Evolutionary conservation across 2,888 invertebrate species (phyloP).

Genomic region (Dicyrtoma fusca): DNA sequence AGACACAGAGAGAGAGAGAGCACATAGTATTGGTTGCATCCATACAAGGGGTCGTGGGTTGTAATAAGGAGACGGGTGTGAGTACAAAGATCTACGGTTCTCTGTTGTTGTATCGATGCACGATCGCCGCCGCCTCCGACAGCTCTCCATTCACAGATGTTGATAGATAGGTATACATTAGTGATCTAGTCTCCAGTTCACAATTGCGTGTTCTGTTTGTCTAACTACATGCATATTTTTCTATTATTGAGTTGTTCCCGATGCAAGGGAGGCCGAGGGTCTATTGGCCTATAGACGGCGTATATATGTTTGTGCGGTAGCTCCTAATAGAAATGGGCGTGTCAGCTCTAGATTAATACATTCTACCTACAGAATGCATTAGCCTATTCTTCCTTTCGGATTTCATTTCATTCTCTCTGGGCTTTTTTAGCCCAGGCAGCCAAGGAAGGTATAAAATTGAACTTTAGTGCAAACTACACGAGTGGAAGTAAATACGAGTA

Average conservation of each 20-base stretch:
- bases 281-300: background rate
- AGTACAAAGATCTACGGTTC: conserved; percentile 2
- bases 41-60: background rate
- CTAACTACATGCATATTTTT: conserved; percentile 12
- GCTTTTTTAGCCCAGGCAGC: background rate
- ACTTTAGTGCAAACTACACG: no score
- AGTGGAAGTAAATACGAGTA: no score
- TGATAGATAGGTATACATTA: conserved; percentile 29
- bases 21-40: conserved; percentile 20
- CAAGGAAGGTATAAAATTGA: background rate
- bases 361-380: conserved; percentile 25
- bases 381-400: conserved; percentile 14
- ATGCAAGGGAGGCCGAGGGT: background rate
- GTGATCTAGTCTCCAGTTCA: background rate
- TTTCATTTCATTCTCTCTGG: conserved; percentile 15
- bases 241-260: conserved; percentile 20
- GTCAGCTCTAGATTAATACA: conserved; percentile 26
- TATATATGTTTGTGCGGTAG: background rate
- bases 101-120: conserved; percentile 7
- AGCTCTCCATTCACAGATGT: conserved; percentile 25
- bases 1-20: background rate
- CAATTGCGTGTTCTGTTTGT: conserved; percentile 5
- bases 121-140: background rate
- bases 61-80: no score
- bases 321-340: conserved; percentile 25